Base-by-base conservation (phyloP, 2,797 vertebrate genomes). In the Bovichtus variegatus region DNA sequence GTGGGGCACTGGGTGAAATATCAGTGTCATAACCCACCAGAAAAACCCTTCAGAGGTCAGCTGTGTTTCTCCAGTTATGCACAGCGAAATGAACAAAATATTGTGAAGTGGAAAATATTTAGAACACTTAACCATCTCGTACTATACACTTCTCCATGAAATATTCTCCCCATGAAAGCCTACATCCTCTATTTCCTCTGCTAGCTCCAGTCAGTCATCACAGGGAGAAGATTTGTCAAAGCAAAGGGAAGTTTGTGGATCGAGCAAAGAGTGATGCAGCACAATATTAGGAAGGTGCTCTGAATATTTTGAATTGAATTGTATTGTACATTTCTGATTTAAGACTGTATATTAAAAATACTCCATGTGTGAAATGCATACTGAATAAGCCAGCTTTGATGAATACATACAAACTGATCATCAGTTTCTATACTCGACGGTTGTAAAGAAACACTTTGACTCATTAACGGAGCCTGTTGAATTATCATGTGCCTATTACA, bases 261-360 rank as follows among this genome's bases (percentile, higher is more conserved):
- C 0, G 0, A 15, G 11, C 7, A 11, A 51, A 61, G 1, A 29
- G 11, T 34, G 27, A 54, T 38, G 23, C 21, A 29, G 9, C 34
- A 38, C 16, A 47, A 29, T 40, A 44, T 41, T 4, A 27, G 25
- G 2, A 71, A 61, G 1, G 13, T 64, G 41, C 62, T 68, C 38
- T 54, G 9, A 69, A 76, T 82, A 57, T 65, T 59, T 38, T 60
- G 38, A 18, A 29, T n/a, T 41, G 9, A 4, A 58, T 38, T 77
- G 18, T 70, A 23, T 25, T 68, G 66, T 81, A 71, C 9, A 62
- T 72, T 3, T 74, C 5, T 72, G 40, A 70, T 80, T 77, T 1
- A 58, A 61, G 44, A 68, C 49, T 80, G 59, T 82, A 78, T 55
- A 66, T 80, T 60, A 5, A 62, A 71, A 25, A 3, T 47, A 21